Evolutionary conservation across 1,140 invertebrate species (phyloP), one percentile per base, ranked within the genome.

Genomic region (Drosophila kurseongensis): DNA sequence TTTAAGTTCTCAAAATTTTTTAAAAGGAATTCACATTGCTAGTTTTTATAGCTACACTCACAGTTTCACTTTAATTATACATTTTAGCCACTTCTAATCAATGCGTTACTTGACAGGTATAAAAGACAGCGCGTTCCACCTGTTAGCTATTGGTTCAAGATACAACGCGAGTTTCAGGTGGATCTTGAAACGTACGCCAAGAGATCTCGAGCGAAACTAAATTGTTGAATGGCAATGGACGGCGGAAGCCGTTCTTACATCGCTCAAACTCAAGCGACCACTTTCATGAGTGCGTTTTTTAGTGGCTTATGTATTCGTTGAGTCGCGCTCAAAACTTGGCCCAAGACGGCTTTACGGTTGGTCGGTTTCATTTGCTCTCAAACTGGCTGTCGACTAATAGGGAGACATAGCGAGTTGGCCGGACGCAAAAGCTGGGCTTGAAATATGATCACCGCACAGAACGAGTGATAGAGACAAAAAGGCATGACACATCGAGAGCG

Each of bases 181-280:
- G 66, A 72, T 75, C 66, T 58, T 83, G 62, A 71, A 91, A 82
- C 83, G 88, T 68, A 79, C 79, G 72, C 69, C 80, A 73, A 88
- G 81, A 88, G 88, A 82, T 90, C 88, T 90, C 83, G 74, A 75
- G 60, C 79, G 61, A 86, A 90, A 90, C 86, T 91, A 85, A 88
- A 77, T 80, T 60, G 62, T 80, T 71, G 61, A 76, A 80, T 61
- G 47, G 61, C 52, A 80, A 80, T 78, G 61, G 68, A 71, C 72
- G 76, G 52, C 77, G 76, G 76, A 84, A 84, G 65, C 75, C 63
- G 42, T 14, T 42, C 44, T 47, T 75, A 80, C 62, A 67, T 61
- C 72, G 75, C 75, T 68, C 69, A 71, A 45, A 62, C 52, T 60
- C 50, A 32, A 44, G 54, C 59, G 51, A 29, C 41, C 36, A 47